Evolutionary conservation across 1,140 invertebrate genomes (phyloP).

Genomic region (Leptoteleia sp.): DNA sequence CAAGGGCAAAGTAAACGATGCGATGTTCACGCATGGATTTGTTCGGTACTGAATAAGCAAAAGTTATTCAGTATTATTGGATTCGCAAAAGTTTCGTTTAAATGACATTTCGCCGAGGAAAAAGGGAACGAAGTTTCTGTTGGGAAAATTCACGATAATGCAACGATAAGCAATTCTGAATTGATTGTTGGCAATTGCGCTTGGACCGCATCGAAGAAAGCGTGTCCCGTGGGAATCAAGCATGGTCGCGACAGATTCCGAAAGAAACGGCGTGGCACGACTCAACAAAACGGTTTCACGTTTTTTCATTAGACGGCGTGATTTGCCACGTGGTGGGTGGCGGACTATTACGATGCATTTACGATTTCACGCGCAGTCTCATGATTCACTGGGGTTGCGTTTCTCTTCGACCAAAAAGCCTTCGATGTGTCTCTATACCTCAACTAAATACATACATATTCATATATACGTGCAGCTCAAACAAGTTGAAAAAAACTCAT

Average conservation of each 20-base stretch:
- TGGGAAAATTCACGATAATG: no score
- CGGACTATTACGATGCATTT: constrained; percentile 79
- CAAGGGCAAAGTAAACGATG: no score
- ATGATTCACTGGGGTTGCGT: constrained; percentile 49
- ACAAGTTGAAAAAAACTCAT: no score
- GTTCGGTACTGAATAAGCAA: no score
- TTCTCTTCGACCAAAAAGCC: constrained; percentile 28
- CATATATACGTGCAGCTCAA: neutral
- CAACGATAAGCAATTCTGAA: constrained; percentile 48
- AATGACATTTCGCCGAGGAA: no score
- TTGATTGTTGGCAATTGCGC: constrained; percentile 59
- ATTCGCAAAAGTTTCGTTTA: no score
- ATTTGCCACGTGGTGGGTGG: constrained; percentile 80
- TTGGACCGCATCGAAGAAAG: constrained; percentile 50
- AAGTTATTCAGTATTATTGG: no score
- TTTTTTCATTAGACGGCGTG: constrained; percentile 74
- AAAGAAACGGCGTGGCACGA: constrained; percentile 67
- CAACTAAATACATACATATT: constrained; percentile 2
- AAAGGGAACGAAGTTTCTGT: no score
- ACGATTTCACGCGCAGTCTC: constrained; percentile 77
- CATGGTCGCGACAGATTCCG: constrained; percentile 56
- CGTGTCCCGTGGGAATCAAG: constrained; percentile 67
- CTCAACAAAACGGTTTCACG: constrained; percentile 69
- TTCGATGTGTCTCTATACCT: constrained; percentile 48
- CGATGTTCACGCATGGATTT: no score